Conservation (phyloP, 2,797 vertebrate genomes). For the Sebastes minor region DNA sequence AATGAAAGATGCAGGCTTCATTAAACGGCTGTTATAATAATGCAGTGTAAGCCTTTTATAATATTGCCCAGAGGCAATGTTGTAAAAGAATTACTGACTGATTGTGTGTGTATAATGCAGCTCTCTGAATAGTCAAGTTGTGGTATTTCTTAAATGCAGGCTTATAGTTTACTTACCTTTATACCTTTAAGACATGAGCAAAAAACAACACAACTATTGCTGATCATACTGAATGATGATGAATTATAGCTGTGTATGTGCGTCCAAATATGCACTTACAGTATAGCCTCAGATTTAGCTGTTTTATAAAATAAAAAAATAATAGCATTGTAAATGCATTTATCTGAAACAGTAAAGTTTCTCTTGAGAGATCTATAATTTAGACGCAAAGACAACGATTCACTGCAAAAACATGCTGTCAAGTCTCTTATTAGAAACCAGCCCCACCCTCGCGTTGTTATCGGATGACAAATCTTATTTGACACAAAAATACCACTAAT, state of each 20-base stretch:
- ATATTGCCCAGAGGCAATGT: neutral
- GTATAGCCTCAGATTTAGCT: neutral
- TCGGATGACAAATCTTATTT: neutral
- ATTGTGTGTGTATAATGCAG: neutral
- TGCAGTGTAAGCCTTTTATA: neutral
- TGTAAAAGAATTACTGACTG: neutral
- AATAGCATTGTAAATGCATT: neutral
- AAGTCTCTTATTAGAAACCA: neutral
- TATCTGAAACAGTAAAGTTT: neutral
- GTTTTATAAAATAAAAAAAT: neutral
- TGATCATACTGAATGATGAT: neutral
- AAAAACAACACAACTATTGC: neutral
- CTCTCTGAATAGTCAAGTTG: neutral
- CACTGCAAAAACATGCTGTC: neutral
- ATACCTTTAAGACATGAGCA: neutral
- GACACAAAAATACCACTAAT: neutral
- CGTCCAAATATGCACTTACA: no score
- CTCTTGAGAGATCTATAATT: neutral
- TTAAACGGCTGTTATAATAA: neutral
- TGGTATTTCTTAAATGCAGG: neutral
- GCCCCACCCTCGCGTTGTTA: constrained; percentile 24
- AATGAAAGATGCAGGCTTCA: neutral
- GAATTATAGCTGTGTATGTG: neutral
- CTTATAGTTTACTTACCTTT: neutral
- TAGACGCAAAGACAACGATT: neutral